Evolutionary conservation across 1,140 invertebrate genomes (phyloP).

Genomic region (Brachionus calyciflorus): DNA sequence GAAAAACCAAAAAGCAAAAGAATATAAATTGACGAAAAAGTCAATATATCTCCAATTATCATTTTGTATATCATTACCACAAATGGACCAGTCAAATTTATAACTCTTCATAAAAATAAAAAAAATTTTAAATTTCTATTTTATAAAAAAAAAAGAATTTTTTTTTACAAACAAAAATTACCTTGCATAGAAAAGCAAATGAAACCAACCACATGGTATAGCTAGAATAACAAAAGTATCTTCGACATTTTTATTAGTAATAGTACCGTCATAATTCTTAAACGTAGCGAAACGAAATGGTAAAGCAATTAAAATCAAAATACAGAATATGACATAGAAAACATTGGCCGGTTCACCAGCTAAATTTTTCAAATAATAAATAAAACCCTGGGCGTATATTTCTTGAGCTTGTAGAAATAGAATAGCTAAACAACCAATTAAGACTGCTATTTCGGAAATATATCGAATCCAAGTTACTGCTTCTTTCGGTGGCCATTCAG

Average conservation of each 20-base stretch:
- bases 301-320: constrained; percentile 85
- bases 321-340: constrained; percentile 85
- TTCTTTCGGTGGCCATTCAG: constrained; percentile 23
- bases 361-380: constrained; percentile 84
- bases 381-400: constrained; percentile 84
- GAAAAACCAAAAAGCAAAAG: constrained; percentile 91
- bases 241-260: constrained; percentile 64
- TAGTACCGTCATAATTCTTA: not conserved
- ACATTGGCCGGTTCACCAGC: constrained; percentile 86
- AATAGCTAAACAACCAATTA: constrained; percentile 78
- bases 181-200: constrained; percentile 97
- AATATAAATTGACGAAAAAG: constrained; percentile 90
- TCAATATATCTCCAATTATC: constrained; percentile 94
- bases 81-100: constrained; percentile 88
- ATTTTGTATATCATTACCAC: constrained; percentile 98
- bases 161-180: too few species aligned
- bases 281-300: constrained; percentile 73
- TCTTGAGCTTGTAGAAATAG: constrained; percentile 86
- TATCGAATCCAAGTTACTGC: constrained; percentile 63
- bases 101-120: constrained; percentile 68
- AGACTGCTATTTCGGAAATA: constrained; percentile 76
- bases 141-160: too few species aligned
- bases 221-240: constrained; percentile 86
- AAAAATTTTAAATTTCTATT: constrained; percentile 45
- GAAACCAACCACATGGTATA: constrained; percentile 90